phyloP scores from a whole-genome alignment of 2,888 invertebrate genomes.

The Acanthoscelides obtectus region DNA sequence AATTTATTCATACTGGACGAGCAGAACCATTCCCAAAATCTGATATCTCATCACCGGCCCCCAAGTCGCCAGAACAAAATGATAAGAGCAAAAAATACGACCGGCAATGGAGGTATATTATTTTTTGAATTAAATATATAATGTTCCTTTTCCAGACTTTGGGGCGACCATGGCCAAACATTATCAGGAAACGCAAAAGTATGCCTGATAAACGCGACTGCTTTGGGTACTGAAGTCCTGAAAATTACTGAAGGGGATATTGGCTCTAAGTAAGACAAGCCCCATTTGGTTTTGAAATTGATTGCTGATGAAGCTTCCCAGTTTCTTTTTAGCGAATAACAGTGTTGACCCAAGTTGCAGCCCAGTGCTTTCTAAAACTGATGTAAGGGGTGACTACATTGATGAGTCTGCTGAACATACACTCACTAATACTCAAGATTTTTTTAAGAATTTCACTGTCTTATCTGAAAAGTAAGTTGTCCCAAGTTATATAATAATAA shows the following conservation, averaged over 20 bases:
- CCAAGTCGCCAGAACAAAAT: conserved; percentile 61
- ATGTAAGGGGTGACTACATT: conserved; percentile 88
- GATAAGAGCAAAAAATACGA: conserved; percentile 72
- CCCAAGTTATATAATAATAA: neutral
- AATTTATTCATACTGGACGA: no score
- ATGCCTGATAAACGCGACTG: conserved; percentile 90
- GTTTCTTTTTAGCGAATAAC: conserved; percentile 85
- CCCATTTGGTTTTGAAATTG: neutral
- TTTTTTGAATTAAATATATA: conserved; percentile 1
- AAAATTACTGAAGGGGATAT: conserved; percentile 91
- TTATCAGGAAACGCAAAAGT: conserved; percentile 85
- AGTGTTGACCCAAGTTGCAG: conserved; percentile 78
- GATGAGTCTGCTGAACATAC: conserved; percentile 85
- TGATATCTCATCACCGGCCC: conserved; percentile 59
- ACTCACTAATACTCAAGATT: conserved; percentile 78
- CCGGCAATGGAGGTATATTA: conserved; percentile 56
- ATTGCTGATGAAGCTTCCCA: conserved; percentile 37
- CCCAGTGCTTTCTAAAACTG: conserved; percentile 79
- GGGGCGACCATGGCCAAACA: conserved; percentile 97
- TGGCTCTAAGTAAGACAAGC: conserved; percentile 73
- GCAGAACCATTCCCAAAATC: neutral
- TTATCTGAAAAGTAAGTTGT: conserved; percentile 65
- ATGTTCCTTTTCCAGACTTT: conserved; percentile 64
- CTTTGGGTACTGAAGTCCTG: conserved; percentile 89
- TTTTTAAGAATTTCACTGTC: conserved; percentile 81